Conservation (phyloP, 2,113 vertebrate species). For the Prochilodus magdalenae region DNA sequence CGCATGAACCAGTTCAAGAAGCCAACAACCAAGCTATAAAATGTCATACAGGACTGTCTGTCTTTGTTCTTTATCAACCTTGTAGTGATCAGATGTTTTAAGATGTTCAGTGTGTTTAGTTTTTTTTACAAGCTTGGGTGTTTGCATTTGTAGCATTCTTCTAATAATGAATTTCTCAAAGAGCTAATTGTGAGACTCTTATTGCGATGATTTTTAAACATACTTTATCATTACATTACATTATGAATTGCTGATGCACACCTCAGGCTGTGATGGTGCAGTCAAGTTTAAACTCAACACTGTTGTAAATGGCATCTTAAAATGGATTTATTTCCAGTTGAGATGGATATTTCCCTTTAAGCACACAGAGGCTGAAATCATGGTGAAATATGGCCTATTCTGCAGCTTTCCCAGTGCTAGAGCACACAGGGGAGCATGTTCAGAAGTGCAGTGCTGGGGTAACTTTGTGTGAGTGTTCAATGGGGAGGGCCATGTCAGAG, state of each 20-base stretch:
- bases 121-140: background rate
- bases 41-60: background rate
- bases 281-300: background rate
- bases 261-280: background rate
- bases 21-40: slow-evolving; percentile 2
- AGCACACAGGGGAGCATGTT: background rate
- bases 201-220: background rate
- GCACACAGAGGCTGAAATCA: slow-evolving; percentile 8
- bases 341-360: background rate
- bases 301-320: background rate
- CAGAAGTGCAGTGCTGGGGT: slow-evolving; percentile 1
- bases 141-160: background rate
- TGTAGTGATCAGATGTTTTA: background rate
- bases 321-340: background rate
- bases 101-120: background rate
- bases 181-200: background rate
- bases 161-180: background rate
- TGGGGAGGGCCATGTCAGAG: slow-evolving; percentile 6
- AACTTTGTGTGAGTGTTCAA: background rate
- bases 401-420: slow-evolving; percentile 26
- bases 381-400: slow-evolving; percentile 61
- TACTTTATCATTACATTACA: no score
- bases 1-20: slow-evolving; percentile 67
- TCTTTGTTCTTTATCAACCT: background rate
- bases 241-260: background rate